Base-by-base conservation (phyloP, 2,888 invertebrate genomes). In the Megamerina dolium region DNA sequence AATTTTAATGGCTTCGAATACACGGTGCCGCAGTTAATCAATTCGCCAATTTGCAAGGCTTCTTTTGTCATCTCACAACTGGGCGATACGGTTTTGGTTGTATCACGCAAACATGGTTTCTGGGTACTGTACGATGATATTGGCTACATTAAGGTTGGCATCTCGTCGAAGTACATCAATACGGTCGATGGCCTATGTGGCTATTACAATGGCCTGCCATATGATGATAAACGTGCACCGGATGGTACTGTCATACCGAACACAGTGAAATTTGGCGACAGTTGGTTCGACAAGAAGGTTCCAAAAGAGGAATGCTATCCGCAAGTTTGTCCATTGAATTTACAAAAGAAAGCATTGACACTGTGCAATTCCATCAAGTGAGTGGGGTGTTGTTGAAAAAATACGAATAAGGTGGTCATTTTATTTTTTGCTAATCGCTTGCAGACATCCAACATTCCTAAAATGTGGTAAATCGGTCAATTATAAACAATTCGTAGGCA, bases 101-200 rank as follows among this genome's bases (percentile, higher is more conserved):
- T 80, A 16, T 86, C 85, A 0, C 77, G 79, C 46, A 75, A 75
- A 43, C 83, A 85, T 56, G 83, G 83, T 41, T 87, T 87, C 62
- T 85, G 82, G 72, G 77, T 87, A 2, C 75, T 82, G 2, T 85
- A 85, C 72, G 83, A 80, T 58, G 74, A 75, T 4, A 77, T 80
- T 41, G 82, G 82, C 3, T 80, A 82, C 60, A 74, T 81, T 1
- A 85, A 83, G 67, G 76, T 90, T 53, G 85, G 83, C 49, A 82
- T 87, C 1, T 74, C 78, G 1, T 77, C 79, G 39, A 78, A 77
- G 54, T 73, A 81, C 52, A 65, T 73, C 46, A 76, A 78, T 8
- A 74, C 77, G 31, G 82, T 89, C 0, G 85, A 87, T 57, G 90
- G 90, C 0, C 71, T 90, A 9, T 91, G 90, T 62, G 90, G 90